Evolutionary conservation across 2,797 vertebrate species (phyloP).

Genomic region (Sebastes vulpes): DNA sequence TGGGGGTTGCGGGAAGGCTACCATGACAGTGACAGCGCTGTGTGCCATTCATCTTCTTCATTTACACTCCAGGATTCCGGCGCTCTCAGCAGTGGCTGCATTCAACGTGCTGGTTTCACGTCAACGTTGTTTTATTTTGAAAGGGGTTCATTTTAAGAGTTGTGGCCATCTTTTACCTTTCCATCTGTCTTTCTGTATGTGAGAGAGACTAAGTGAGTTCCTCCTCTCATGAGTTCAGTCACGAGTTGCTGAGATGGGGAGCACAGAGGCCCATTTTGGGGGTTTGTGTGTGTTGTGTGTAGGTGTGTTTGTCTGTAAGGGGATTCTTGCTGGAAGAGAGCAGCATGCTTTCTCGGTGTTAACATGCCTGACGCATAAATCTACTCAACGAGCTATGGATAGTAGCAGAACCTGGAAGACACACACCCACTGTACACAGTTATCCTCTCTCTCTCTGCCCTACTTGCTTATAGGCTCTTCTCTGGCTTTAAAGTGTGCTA

Average conservation of each 20-base stretch:
- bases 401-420: slow-evolving; percentile 15
- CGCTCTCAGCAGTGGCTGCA: slow-evolving; percentile 28
- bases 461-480: not conserved
- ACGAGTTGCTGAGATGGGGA: slow-evolving; percentile 6
- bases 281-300: not conserved
- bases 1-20: slow-evolving; percentile 41
- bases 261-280: slow-evolving; percentile 23
- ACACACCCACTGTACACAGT: slow-evolving; percentile 21
- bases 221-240: slow-evolving; percentile 12
- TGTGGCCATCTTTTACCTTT: not conserved
- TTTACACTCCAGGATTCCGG: slow-evolving; percentile 44
- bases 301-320: not conserved
- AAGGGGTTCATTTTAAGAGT: slow-evolving; percentile 13
- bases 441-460: not conserved
- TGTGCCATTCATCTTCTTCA: slow-evolving; percentile 66
- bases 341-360: slow-evolving; percentile 13
- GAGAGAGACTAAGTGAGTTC: not conserved
- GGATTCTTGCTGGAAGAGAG: slow-evolving; percentile 4
- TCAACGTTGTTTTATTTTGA: slow-evolving; percentile 38
- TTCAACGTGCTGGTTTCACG: slow-evolving; percentile 3
- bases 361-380: slow-evolving; percentile 43
- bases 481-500: not conserved
- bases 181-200: not conserved
- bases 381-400: slow-evolving; percentile 25
- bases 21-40: slow-evolving; percentile 60